Percentiles rank a stretch among this genome's conserved stretches.
These are phyloP conservation scores for Ischnus inquisitorius DNA, from an alignment of 2,888 invertebrate species.

Conservation along the genomic window DNA sequence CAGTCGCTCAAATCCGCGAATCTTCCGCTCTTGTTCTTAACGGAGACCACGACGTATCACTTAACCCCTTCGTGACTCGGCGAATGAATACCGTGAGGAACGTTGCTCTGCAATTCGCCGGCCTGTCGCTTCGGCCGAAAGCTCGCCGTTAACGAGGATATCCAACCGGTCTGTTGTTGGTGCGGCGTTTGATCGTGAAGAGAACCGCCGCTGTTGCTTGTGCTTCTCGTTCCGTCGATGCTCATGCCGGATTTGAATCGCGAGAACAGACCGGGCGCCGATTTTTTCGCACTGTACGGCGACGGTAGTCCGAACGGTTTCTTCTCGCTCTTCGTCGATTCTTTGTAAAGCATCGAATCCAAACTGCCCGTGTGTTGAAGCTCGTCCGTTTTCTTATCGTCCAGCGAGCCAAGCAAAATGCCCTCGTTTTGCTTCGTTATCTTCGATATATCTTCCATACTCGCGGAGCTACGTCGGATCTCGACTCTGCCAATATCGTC, in stretches of 20 bases:
- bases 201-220: conserved; percentile 81
- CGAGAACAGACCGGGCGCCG: conserved; percentile 81
- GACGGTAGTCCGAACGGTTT: conserved; percentile 76
- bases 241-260: conserved; percentile 83
- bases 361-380: conserved; percentile 82
- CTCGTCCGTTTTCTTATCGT: conserved; percentile 80
- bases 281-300: conserved; percentile 79
- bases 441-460: conserved; percentile 84
- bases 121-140: conserved; percentile 82
- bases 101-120: conserved; percentile 70
- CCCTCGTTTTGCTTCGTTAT: conserved; percentile 82
- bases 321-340: conserved; percentile 75
- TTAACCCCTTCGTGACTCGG: conserved; percentile 82
- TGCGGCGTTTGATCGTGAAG: conserved; percentile 79
- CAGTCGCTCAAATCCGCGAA: conserved; percentile 77
- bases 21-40: conserved; percentile 75
- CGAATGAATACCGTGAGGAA: conserved; percentile 77
- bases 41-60: conserved; percentile 80
- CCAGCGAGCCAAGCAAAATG: conserved; percentile 76
- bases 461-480: conserved; percentile 83
- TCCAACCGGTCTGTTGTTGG: conserved; percentile 82
- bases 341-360: conserved; percentile 83
- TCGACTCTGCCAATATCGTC: conserved; percentile 80
- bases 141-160: conserved; percentile 83
- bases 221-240: conserved; percentile 81